phyloP scores from a whole-genome alignment of 2,113 vertebrate genomes.

The Pelecanoides urinatrix region DNA sequence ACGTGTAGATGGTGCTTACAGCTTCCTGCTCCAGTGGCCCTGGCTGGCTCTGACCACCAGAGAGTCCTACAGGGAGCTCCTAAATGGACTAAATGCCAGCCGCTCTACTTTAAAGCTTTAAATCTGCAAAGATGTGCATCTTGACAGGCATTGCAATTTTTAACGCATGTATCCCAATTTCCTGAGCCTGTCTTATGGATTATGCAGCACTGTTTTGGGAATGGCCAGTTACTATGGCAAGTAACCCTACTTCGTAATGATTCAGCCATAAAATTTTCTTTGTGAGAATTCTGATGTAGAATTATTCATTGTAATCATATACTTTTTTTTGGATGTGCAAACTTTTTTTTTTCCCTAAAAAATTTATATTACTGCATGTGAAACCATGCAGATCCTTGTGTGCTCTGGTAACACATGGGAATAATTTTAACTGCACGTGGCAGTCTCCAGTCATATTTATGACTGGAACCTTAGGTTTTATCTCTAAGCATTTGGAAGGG shows the following conservation, averaged over 20 bases:
- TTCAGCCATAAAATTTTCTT: not conserved
- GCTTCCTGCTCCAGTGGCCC: not conserved
- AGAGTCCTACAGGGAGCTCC: not conserved
- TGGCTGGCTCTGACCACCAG: not conserved
- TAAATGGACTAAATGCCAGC: not conserved
- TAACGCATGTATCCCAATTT: not conserved
- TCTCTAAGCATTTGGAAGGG: not conserved
- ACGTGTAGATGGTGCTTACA: not conserved
- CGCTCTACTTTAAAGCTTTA: not conserved
- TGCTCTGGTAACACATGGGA: not conserved
- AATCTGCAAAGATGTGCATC: not conserved
- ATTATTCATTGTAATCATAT: not conserved
- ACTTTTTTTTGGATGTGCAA: not conserved
- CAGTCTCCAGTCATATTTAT: not conserved
- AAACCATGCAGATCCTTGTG: not conserved
- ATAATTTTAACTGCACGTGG: not conserved
- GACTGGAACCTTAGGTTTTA: not conserved
- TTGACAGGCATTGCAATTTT: not conserved
- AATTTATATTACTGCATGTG: not conserved
- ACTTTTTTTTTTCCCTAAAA: not conserved
- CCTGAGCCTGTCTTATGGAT: not conserved
- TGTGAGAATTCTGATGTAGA: not conserved
- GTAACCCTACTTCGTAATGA: not conserved
- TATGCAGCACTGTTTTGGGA: not conserved
- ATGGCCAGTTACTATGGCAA: not conserved